These are phyloP conservation scores for Lepus europaeus DNA, from an alignment of 2,113 vertebrate species.

Conservation along the genomic window DNA sequence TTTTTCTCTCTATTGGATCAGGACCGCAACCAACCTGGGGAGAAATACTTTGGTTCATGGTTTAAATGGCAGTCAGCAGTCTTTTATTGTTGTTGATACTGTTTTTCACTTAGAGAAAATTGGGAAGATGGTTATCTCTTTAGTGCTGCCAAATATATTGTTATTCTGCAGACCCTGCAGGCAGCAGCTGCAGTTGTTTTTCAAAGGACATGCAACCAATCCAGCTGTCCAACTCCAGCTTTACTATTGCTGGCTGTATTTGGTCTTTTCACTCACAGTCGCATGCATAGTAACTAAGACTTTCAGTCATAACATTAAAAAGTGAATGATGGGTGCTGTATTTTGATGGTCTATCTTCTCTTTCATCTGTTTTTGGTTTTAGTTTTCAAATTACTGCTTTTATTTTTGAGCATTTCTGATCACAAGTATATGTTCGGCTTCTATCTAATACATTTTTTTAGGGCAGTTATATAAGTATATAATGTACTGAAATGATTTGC, in stretches of 20 bases:
- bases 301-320: background rate
- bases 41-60: background rate
- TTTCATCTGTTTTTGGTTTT: slow-evolving; percentile 65
- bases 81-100: slow-evolving; percentile 42
- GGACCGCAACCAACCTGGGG: slow-evolving; percentile 5
- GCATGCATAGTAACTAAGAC: background rate
- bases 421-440: background rate
- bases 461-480: slow-evolving; percentile 38
- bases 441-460: slow-evolving; percentile 18
- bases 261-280: background rate
- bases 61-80: slow-evolving; percentile 46
- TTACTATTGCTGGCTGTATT: background rate
- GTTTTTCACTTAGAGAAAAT: slow-evolving; percentile 63
- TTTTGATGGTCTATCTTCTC: background rate
- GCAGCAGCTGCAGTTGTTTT: slow-evolving; percentile 55
- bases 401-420: slow-evolving; percentile 49
- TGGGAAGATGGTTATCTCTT: slow-evolving; percentile 59
- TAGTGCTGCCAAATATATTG: slow-evolving; percentile 29
- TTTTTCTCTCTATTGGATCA: slow-evolving; percentile 7
- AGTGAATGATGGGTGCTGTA: background rate
- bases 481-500: slow-evolving; percentile 46
- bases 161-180: slow-evolving; percentile 43
- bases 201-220: background rate
- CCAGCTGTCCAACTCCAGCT: background rate
- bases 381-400: slow-evolving; percentile 19